A percentile compares a stretch with the other conserved stretches of the same genome.
Conservation (phyloP, 2,113 vertebrate species). For the Parus major region DNA sequence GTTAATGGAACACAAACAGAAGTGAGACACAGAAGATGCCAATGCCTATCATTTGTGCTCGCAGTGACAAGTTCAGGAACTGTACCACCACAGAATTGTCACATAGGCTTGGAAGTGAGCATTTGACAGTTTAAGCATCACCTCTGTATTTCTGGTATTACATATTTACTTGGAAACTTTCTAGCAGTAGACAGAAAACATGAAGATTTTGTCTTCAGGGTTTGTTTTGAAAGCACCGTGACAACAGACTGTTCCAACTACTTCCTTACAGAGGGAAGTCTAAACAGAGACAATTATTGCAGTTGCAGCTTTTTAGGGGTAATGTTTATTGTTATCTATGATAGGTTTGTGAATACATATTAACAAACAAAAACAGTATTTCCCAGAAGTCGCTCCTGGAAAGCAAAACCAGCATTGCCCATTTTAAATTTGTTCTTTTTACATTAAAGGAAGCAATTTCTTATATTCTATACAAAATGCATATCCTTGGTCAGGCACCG, state of each 20-base stretch:
- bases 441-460: background rate
- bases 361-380: background rate
- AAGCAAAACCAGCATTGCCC: background rate
- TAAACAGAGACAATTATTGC: slow-evolving; percentile 41
- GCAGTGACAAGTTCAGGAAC: background rate
- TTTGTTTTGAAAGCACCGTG: slow-evolving; percentile 54
- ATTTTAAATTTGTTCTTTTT: background rate
- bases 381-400: background rate
- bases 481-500: background rate
- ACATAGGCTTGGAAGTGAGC: background rate
- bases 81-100: background rate
- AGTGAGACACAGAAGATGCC: background rate
- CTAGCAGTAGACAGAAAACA: slow-evolving; percentile 9
- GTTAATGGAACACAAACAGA: background rate
- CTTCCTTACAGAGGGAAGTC: slow-evolving; percentile 21
- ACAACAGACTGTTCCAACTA: slow-evolving; percentile 20
- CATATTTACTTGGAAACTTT: background rate
- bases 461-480: background rate
- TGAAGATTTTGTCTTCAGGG: background rate
- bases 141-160: background rate
- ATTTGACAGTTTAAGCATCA: slow-evolving; percentile 10
- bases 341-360: slow-evolving; percentile 12
- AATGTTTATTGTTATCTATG: background rate
- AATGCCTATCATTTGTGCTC: background rate
- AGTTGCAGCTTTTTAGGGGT: slow-evolving; percentile 21